Percentiles rank a stretch among this genome's conserved stretches.
These are phyloP conservation scores for Asbolus verrucosus DNA, from an alignment of 1,140 invertebrate species.

Conservation along the genomic window DNA sequence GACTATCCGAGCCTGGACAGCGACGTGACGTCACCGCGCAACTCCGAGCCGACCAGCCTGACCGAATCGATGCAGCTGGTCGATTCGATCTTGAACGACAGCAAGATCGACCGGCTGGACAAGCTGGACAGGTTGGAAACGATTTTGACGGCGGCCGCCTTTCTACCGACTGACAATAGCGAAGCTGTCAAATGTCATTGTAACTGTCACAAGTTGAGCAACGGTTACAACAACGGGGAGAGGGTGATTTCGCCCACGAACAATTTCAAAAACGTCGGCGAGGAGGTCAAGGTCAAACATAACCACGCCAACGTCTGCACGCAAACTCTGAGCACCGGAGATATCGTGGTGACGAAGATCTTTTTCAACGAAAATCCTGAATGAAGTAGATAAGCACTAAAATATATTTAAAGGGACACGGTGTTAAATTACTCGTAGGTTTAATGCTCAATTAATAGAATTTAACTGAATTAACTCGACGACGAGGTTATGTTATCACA, in stretches of 20 bases:
- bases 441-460: conserved; percentile 15
- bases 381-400: conserved; percentile 20
- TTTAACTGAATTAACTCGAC: conserved; percentile 2
- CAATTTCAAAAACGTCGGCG: conserved; percentile 48
- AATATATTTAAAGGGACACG: conserved; percentile 31
- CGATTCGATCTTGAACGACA: conserved; percentile 86
- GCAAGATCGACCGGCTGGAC: conserved; percentile 85
- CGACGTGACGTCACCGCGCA: conserved; percentile 76
- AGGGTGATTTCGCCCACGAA: conserved; percentile 65
- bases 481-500: not conserved
- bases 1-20: conserved; percentile 82
- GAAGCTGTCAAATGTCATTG: conserved; percentile 58
- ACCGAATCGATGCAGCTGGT: conserved; percentile 92
- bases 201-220: conserved; percentile 62
- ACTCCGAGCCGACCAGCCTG: conserved; percentile 86
- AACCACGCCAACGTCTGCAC: conserved; percentile 69
- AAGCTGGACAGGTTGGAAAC: conserved; percentile 89
- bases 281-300: conserved; percentile 52
- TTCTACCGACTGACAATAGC: conserved; percentile 67
- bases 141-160: conserved; percentile 81
- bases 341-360: conserved; percentile 92
- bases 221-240: conserved; percentile 63
- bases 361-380: conserved; percentile 77
- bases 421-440: not conserved
- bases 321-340: conserved; percentile 92